phyloP scores from a whole-genome alignment of 1,140 invertebrate genomes.

The Leptopilina boulardi region DNA sequence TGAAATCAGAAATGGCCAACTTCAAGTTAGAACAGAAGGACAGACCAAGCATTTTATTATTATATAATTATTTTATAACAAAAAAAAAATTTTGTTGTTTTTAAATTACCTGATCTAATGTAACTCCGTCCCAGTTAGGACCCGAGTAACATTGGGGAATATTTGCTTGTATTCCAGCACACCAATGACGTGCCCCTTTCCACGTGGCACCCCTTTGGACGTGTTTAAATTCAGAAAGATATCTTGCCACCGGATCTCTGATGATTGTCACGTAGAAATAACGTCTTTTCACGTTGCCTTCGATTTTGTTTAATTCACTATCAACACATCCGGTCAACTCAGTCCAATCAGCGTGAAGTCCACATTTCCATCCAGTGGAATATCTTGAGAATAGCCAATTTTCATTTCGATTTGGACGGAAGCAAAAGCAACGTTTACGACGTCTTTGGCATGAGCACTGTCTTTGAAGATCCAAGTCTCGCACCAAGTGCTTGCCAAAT shows the following conservation, averaged over 20 bases:
- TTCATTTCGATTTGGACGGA: constrained; percentile 91
- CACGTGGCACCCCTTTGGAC: constrained; percentile 99
- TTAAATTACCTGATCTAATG: constrained; percentile 74
- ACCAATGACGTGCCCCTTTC: constrained; percentile 92
- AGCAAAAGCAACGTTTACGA: constrained; percentile 93
- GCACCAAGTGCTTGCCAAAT: constrained; percentile 95
- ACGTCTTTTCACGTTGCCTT: constrained; percentile 87
- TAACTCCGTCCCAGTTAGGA: constrained; percentile 81
- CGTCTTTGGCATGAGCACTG: constrained; percentile 91
- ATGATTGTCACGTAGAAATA: constrained; percentile 98
- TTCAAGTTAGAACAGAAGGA: no score
- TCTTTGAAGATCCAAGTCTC: constrained; percentile 92
- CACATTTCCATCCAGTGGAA: constrained; percentile 99
- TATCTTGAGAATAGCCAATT: constrained; percentile 99
- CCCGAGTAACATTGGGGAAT: constrained; percentile 88
- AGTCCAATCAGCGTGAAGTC: constrained; percentile 98
- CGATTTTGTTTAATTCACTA: constrained; percentile 89
- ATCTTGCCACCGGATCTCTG: constrained; percentile 92
- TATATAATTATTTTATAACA: no score
- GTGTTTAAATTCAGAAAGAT: constrained; percentile 95
- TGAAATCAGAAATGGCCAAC: no score
- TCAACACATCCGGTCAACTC: constrained; percentile 95
- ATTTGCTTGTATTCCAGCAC: constrained; percentile 87
- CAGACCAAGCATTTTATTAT: no score
- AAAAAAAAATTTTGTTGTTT: no score